Evolutionary conservation across 1,140 invertebrate genomes (phyloP), one percentile per base, ranked within the genome.

Genomic region (Pissodes strobi): DNA sequence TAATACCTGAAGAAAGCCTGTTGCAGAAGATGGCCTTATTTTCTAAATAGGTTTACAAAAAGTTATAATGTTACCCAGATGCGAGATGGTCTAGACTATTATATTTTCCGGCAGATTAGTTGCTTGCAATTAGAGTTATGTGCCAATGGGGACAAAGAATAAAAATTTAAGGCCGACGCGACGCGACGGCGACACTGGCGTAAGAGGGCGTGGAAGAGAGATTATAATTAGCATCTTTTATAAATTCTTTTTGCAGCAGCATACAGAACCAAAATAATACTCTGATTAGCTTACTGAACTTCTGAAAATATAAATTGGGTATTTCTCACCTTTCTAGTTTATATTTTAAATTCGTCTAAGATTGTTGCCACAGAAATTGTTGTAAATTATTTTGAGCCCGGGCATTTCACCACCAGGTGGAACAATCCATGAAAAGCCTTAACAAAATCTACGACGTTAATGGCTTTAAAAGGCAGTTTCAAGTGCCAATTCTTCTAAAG

Each of bases 241-340:
- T 34, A 8, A 34, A n/a, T 6, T 34, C 6, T 34, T 34, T 34
- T 34, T 34, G n/a, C 6, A 34, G 30, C 30, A 34, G 6, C 30
- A 34, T 34, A 34, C 30, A 8, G 30, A 34, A 34, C 30, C 30
- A 48, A 12, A 15, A 59, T 59, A 17, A 22, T 27, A 30, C 13
- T 73, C 15, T 63, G 70, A 69, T 38, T 67, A 53, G 61, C 72
- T 66, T 62, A 64, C 66, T 71, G 55, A 68, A 27, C 71, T 48
- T 66, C 30, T 22, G 56, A 75, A 70, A 69, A 77, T 21, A 76
- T 76, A 69, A 76, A 76, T 48, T 75, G 73, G 73, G 38, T 48
- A 12, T 68, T 70, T 52, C 64, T 65, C 52, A 46, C 52, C 37
- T 70, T 62, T 45, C 27, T 74, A 17, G 30, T 69, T 17, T 21